Evolutionary conservation across 2,888 invertebrate genomes (phyloP).

Genomic region (Euspilapteryx auroguttella): DNA sequence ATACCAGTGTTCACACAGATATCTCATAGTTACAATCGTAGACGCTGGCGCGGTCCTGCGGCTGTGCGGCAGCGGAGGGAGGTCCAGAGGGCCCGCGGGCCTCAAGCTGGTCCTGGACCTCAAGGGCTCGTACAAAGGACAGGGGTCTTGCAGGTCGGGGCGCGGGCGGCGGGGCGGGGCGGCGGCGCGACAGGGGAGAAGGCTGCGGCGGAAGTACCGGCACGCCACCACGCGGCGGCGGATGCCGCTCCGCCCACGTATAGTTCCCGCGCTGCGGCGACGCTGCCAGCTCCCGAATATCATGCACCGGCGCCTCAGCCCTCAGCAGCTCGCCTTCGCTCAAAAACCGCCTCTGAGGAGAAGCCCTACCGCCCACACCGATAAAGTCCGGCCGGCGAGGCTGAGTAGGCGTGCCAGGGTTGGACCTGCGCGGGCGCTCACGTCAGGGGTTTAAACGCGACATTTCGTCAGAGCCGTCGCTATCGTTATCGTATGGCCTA

Average conservation of each 20-base stretch:
- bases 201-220: constrained; percentile 17
- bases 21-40: constrained; percentile 96
- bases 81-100: too few species aligned
- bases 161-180: constrained; percentile 58
- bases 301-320: constrained; percentile 66
- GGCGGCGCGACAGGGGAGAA: constrained; percentile 28
- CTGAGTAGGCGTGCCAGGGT: constrained; percentile 90
- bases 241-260: constrained; percentile 63
- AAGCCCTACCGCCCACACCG: constrained; percentile 65
- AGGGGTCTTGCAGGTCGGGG: constrained; percentile 69
- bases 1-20: constrained; percentile 71
- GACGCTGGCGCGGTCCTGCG: constrained; percentile 85
- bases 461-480: constrained; percentile 57
- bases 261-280: constrained; percentile 74
- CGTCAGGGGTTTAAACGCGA: constrained; percentile 59
- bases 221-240: constrained; percentile 33
- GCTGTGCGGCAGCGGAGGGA: constrained; percentile 38
- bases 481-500: constrained; percentile 59
- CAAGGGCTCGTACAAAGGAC: constrained; percentile 86
- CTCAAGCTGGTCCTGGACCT: constrained; percentile 88
- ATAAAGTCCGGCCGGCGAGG: constrained; percentile 87
- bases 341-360: constrained; percentile 77
- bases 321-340: constrained; percentile 81
- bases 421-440: constrained; percentile 73
- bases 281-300: constrained; percentile 85